A percentile compares a stretch with the other conserved stretches of the same genome.
These are phyloP conservation scores for Megalops atlanticus DNA, from an alignment of 2,113 vertebrate species.

Conservation along the genomic window DNA sequence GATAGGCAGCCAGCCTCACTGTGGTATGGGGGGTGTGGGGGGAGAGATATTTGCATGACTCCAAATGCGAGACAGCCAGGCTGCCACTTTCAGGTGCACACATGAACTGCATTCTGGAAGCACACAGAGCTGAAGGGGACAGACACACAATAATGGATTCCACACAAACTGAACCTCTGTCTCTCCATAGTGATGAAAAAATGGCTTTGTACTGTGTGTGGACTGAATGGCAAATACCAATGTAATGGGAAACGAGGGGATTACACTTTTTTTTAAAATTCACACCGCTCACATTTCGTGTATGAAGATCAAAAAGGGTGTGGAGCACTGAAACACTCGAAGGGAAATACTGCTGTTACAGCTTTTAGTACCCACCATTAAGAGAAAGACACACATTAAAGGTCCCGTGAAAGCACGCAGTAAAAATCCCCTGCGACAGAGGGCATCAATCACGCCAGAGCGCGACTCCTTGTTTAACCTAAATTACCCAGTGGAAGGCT, in stretches of 20 bases:
- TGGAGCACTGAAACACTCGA: neutral
- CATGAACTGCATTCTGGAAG: neutral
- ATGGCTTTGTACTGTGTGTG: neutral
- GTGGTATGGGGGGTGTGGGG: too few species aligned
- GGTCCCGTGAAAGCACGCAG: conserved; percentile 17
- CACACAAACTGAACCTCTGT: neutral
- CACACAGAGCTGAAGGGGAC: too few species aligned
- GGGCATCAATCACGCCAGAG: conserved; percentile 32
- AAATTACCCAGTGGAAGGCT: neutral
- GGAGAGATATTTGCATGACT: neutral
- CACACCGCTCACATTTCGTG: neutral
- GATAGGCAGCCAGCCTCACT: neutral
- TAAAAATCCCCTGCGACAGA: conserved; percentile 33
- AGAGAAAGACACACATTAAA: conserved; percentile 25
- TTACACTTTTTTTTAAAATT: neutral
- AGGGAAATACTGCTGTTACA: neutral
- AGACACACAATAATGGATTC: too few species aligned
- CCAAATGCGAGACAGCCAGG: neutral
- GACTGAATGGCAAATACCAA: neutral
- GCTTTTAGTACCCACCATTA: conserved; percentile 33
- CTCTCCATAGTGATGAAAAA: neutral
- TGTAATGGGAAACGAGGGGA: neutral
- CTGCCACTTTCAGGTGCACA: neutral
- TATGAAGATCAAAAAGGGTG: neutral
- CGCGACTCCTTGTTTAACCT: conserved; percentile 17